These are phyloP conservation scores for Homalodisca vitripennis DNA, from an alignment of 1,140 invertebrate genomes.

Conservation along the genomic window DNA sequence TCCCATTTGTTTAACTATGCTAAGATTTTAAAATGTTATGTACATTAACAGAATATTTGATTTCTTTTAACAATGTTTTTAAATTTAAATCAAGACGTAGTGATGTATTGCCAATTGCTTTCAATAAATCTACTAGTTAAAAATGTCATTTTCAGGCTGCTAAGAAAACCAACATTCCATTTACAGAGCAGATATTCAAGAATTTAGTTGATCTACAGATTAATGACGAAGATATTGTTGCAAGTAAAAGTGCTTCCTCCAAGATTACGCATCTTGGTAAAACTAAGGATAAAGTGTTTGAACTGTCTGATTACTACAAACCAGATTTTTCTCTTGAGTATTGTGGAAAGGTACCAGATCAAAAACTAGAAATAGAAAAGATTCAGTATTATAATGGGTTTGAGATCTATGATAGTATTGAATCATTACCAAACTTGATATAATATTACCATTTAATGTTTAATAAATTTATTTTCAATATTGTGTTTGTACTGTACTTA, in stretches of 20 bases:
- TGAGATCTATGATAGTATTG: neutral
- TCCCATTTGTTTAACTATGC: too few species aligned
- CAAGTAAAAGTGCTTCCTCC: neutral
- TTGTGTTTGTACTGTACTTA: too few species aligned
- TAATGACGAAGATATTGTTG: neutral
- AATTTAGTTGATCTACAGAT: constrained; percentile 1
- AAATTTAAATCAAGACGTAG: too few species aligned
- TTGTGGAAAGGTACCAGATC: neutral
- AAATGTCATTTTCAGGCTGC: neutral
- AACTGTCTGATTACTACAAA: neutral
- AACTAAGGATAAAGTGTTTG: neutral
- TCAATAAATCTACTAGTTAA: too few species aligned
- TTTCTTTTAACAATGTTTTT: too few species aligned
- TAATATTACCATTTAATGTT: too few species aligned
- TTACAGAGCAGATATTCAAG: constrained; percentile 10
- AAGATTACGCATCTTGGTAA: neutral
- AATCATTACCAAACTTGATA: neutral
- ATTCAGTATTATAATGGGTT: constrained; percentile 14
- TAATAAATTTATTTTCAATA: too few species aligned
- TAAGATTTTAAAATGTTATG: too few species aligned
- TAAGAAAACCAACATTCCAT: constrained; percentile 12
- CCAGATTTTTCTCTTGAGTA: constrained; percentile 4
- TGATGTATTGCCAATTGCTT: too few species aligned
- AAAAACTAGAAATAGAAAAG: constrained; percentile 9
- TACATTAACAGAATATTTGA: too few species aligned